phyloP scores from a whole-genome alignment of 2,888 invertebrate species.

The Clepsis dumicolana region DNA sequence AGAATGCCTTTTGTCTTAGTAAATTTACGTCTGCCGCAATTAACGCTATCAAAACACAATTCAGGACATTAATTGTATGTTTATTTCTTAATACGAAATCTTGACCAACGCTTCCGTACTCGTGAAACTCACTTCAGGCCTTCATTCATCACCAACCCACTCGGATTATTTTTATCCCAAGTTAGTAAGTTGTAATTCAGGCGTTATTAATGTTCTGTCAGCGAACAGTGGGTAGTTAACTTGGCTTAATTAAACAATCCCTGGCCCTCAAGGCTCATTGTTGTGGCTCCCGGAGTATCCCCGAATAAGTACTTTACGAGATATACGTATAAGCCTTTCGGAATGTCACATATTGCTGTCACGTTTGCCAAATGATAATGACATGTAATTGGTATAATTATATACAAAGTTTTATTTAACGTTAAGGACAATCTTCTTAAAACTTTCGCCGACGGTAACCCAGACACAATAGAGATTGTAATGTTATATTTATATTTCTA shows the following conservation, averaged over 20 bases:
- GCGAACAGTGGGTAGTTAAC: conserved; percentile 52
- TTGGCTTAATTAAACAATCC: conserved; percentile 69
- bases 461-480: too few species aligned
- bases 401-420: too few species aligned
- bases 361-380: conserved; percentile 29
- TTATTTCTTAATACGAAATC: too few species aligned
- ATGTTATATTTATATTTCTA: too few species aligned
- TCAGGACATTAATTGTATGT: too few species aligned
- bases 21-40: too few species aligned
- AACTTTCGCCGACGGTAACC: too few species aligned
- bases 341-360: conserved; percentile 48
- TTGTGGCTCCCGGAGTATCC: conserved; percentile 64
- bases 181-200: conserved; percentile 14
- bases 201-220: conserved; percentile 40
- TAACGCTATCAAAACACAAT: too few species aligned
- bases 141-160: not conserved
- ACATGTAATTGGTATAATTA: not conserved
- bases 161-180: not conserved
- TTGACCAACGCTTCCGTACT: not conserved
- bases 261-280: conserved; percentile 62
- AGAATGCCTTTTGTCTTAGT: too few species aligned
- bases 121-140: not conserved
- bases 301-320: conserved; percentile 69
- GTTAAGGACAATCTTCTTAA: too few species aligned
- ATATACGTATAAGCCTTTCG: conserved; percentile 62